A percentile compares a stretch with the other conserved stretches of the same genome.
Conservation (phyloP, 2,888 invertebrate genomes). For the Tipula unca region DNA sequence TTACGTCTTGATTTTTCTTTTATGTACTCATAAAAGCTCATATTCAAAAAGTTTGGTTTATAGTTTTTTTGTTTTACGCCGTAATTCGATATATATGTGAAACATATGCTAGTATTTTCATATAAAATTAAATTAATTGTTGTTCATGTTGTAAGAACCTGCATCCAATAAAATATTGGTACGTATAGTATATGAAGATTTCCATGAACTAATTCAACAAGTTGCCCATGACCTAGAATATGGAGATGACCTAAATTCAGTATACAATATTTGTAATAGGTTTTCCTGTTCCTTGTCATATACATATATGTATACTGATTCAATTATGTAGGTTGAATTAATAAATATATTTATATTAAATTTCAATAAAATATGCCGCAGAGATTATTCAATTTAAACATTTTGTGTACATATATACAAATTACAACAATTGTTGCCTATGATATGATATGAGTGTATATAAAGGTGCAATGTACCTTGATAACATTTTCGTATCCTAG, state of each 20-base stretch:
- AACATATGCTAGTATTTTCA: background rate
- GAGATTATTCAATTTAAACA: too few species aligned
- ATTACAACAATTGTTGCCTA: too few species aligned
- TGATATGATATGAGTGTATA: too few species aligned
- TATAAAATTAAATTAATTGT: background rate
- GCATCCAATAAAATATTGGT: background rate
- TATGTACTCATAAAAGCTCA: background rate
- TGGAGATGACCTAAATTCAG: background rate
- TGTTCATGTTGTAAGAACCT: background rate
- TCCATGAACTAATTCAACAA: background rate
- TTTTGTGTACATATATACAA: too few species aligned
- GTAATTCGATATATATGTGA: background rate
- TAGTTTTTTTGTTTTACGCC: background rate
- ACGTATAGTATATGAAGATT: background rate
- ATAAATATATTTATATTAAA: too few species aligned
- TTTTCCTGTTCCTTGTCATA: background rate
- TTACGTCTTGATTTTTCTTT: background rate
- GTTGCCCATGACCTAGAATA: background rate
- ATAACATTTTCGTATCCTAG: too few species aligned
- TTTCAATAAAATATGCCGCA: too few species aligned
- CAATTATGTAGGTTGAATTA: too few species aligned
- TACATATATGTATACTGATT: too few species aligned
- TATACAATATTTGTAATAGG: background rate
- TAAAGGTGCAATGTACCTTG: too few species aligned
- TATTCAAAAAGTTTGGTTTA: background rate